Evolutionary conservation across 1,140 invertebrate species (phyloP).

Genomic region (Phymorhynchus buccinoides): DNA sequence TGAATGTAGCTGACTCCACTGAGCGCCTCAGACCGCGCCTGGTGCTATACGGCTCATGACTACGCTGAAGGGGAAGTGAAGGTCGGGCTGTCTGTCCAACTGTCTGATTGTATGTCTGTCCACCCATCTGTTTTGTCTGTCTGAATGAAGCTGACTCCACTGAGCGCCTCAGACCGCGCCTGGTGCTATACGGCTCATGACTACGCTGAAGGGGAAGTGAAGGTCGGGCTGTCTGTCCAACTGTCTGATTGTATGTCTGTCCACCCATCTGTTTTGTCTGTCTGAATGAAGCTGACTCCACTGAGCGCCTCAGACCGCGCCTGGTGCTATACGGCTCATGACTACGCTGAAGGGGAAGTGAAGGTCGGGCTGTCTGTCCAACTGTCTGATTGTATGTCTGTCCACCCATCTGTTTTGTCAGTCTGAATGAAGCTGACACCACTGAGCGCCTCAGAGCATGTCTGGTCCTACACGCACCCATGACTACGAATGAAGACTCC

Average conservation of each 20-base stretch:
- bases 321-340: slow-evolving; percentile 70
- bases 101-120: too few relatives aligned
- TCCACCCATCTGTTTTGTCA: too few relatives aligned
- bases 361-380: too few relatives aligned
- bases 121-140: too few relatives aligned
- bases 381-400: too few relatives aligned
- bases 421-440: too few relatives aligned
- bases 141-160: slow-evolving; percentile 68
- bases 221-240: too few relatives aligned
- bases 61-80: slow-evolving; percentile 86
- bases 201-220: slow-evolving; percentile 86
- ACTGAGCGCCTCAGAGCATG: slow-evolving; percentile 63
- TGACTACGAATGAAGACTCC: too few relatives aligned
- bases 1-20: slow-evolving; percentile 69
- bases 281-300: slow-evolving; percentile 68
- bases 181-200: slow-evolving; percentile 75
- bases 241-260: too few relatives aligned
- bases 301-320: slow-evolving; percentile 65
- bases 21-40: slow-evolving; percentile 64
- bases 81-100: too few relatives aligned
- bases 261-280: too few relatives aligned
- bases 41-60: slow-evolving; percentile 75
- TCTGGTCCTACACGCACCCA: slow-evolving; percentile 70
- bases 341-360: slow-evolving; percentile 88
- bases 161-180: slow-evolving; percentile 64